These are phyloP conservation scores for Quadroppia sp. DNA, from an alignment of 2,888 invertebrate species.

Conservation along the genomic window DNA sequence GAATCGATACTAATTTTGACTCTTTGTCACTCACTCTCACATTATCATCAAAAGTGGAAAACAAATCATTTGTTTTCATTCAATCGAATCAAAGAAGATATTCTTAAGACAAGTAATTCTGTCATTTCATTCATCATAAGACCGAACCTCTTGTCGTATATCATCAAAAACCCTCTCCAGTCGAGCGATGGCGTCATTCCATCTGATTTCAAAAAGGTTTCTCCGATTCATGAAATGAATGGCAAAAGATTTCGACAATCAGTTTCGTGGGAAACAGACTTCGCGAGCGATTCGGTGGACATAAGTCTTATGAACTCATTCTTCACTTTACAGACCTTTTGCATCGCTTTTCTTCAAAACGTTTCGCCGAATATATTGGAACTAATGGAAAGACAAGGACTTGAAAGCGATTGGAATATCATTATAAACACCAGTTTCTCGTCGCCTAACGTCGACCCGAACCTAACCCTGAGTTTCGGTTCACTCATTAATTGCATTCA, in stretches of 20 bases:
- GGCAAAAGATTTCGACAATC: neutral
- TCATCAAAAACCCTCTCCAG: slow-evolving; percentile 4
- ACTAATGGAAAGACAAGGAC: slow-evolving; percentile 31
- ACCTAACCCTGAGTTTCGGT: slow-evolving; percentile 53
- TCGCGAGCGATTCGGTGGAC: neutral
- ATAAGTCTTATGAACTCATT: neutral
- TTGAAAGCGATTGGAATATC: slow-evolving; percentile 44
- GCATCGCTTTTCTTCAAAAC: slow-evolving; percentile 33
- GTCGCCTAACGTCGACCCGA: slow-evolving; percentile 53
- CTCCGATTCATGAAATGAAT: neutral
- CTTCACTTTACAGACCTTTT: slow-evolving; percentile 27
- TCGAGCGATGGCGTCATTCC: neutral
- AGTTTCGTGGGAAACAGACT: slow-evolving; percentile 9
- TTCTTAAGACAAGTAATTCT: slow-evolving; percentile 37
- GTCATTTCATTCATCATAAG: slow-evolving; percentile 38
- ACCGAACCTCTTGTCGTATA: slow-evolving; percentile 27
- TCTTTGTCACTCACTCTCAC: slow-evolving; percentile 30
- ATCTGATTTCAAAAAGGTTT: neutral
- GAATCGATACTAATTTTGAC: slow-evolving; percentile 20
- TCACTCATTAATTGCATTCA: slow-evolving; percentile 53
- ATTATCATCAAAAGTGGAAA: slow-evolving; percentile 36
- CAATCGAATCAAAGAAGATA: slow-evolving; percentile 26
- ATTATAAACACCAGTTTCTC: slow-evolving; percentile 52
- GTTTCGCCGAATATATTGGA: slow-evolving; percentile 34
- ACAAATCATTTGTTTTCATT: slow-evolving; percentile 35